Percentiles rank a stretch among this genome's conserved stretches.
phyloP scores from a whole-genome alignment of 2,797 vertebrate genomes.

The Jordanella pulchra region DNA sequence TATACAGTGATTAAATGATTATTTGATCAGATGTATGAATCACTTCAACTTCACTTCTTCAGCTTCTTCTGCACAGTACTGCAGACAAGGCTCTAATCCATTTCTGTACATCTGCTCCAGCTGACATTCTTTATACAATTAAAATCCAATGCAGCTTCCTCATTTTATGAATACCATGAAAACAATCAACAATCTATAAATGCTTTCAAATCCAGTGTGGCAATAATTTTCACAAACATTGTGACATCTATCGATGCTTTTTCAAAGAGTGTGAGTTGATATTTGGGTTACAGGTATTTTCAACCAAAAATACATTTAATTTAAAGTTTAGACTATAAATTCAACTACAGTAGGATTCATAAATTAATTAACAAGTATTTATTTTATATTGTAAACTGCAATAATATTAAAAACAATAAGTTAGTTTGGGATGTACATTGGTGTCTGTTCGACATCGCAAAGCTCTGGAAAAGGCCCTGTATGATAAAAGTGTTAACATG shows the following conservation, averaged over 20 bases:
- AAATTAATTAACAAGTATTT: neutral
- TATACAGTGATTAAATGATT: too few relatives aligned
- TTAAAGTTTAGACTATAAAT: neutral
- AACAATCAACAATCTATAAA: too few relatives aligned
- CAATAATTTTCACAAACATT: neutral
- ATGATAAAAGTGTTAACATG: conserved; percentile 23
- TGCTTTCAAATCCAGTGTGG: too few relatives aligned
- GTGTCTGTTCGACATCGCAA: conserved; percentile 8
- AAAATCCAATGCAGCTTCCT: too few relatives aligned
- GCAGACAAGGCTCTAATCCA: too few relatives aligned
- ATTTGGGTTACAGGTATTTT: neutral
- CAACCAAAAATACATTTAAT: neutral
- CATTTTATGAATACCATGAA: too few relatives aligned
- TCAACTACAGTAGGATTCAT: neutral
- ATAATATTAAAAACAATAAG: neutral
- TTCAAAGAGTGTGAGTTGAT: neutral
- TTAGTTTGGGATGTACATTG: conserved; percentile 21
- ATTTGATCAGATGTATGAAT: too few relatives aligned
- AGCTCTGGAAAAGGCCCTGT: conserved; percentile 18
- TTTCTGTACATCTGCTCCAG: too few relatives aligned
- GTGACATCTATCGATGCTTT: neutral
- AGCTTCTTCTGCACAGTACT: too few relatives aligned
- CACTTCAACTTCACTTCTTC: too few relatives aligned
- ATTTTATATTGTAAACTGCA: neutral
- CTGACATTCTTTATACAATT: too few relatives aligned